Evolutionary conservation across 2,113 vertebrate species (phyloP).

Genomic region (Pterophyllum scalare): DNA sequence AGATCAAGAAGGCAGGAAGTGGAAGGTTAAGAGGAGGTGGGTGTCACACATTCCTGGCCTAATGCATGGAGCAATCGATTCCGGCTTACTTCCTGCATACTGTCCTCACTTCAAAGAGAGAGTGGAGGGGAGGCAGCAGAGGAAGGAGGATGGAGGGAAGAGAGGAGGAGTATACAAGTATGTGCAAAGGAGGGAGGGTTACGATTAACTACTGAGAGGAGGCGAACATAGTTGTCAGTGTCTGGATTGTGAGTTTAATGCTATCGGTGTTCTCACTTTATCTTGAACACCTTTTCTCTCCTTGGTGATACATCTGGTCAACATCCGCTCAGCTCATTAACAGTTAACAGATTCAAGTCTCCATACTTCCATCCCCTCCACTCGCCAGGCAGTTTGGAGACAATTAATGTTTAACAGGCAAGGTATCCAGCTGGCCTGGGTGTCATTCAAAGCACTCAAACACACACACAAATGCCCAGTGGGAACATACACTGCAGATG

Average conservation of each 20-base stretch:
- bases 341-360: slow-evolving; percentile 38
- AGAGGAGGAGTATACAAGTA: slow-evolving; percentile 10
- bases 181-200: neutral
- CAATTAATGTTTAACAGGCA: slow-evolving; percentile 59
- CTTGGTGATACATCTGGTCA: slow-evolving; percentile 65
- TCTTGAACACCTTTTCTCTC: neutral
- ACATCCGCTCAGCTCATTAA: slow-evolving; percentile 68
- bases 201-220: slow-evolving; percentile 37
- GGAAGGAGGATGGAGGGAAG: slow-evolving; percentile 18
- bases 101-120: slow-evolving; percentile 70
- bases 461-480: neutral
- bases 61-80: slow-evolving; percentile 80
- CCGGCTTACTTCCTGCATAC: slow-evolving; percentile 71
- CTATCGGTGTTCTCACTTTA: neutral
- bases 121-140: slow-evolving; percentile 38
- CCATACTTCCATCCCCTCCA: neutral
- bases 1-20: slow-evolving; percentile 43
- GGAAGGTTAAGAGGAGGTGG: slow-evolving; percentile 27
- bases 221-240: slow-evolving; percentile 74
- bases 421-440: slow-evolving; percentile 8
- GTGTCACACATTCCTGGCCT: slow-evolving; percentile 78
- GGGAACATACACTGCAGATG: neutral
- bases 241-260: slow-evolving; percentile 46
- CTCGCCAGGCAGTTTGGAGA: slow-evolving; percentile 61
- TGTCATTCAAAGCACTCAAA: slow-evolving; percentile 11